phyloP scores from a whole-genome alignment of 2,888 invertebrate species.

The Agrotis ipsilon region DNA sequence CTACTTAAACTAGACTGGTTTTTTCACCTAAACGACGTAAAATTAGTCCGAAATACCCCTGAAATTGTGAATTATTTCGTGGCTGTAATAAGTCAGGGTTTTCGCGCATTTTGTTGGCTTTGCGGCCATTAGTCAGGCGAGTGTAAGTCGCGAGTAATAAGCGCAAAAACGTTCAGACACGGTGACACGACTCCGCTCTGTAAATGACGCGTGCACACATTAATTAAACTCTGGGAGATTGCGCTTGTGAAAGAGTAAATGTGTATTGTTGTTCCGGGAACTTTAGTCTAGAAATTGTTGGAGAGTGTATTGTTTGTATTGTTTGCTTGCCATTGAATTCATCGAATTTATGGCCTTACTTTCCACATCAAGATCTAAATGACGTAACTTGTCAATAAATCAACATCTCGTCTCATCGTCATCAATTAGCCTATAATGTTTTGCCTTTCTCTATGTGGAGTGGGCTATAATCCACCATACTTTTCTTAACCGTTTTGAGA shows the following conservation, averaged over 20 bases:
- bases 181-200: slow-evolving; percentile 45
- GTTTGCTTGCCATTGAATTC: neutral
- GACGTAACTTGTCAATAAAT: too few species aligned
- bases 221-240: slow-evolving; percentile 49
- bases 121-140: slow-evolving; percentile 56
- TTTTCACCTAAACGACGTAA: slow-evolving; percentile 36
- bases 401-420: too few species aligned
- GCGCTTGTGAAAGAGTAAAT: neutral
- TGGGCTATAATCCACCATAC: too few species aligned
- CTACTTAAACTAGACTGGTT: slow-evolving; percentile 15
- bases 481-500: too few species aligned
- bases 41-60: slow-evolving; percentile 35
- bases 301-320: slow-evolving; percentile 23
- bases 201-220: slow-evolving; percentile 57
- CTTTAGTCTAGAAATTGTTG: slow-evolving; percentile 10
- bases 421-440: too few species aligned
- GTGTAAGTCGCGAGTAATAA: slow-evolving; percentile 61
- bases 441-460: too few species aligned
- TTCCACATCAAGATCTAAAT: neutral
- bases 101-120: slow-evolving; percentile 56
- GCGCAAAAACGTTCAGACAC: slow-evolving; percentile 53
- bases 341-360: neutral
- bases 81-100: slow-evolving; percentile 48
- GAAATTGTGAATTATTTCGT: slow-evolving; percentile 51
- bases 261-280: slow-evolving; percentile 28